Percentiles rank a stretch among this genome's conserved stretches.
Conservation (phyloP, 2,113 vertebrate genomes). For the Tautogolabrus adspersus region DNA sequence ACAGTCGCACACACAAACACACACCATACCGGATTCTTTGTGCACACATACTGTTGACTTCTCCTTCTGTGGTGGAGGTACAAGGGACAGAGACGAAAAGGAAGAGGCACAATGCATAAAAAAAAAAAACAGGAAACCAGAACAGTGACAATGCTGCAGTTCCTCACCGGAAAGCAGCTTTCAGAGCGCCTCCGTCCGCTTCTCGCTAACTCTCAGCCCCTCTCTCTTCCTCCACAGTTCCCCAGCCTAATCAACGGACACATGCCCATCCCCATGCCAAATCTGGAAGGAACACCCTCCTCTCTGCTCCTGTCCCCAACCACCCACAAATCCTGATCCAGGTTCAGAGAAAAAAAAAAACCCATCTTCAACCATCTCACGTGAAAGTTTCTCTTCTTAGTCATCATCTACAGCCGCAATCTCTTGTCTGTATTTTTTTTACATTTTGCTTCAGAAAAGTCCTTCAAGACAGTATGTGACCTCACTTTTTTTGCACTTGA, state of each 20-base stretch:
- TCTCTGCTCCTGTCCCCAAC: slow-evolving; percentile 90
- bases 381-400: slow-evolving; percentile 12
- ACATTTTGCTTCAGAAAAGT: slow-evolving; percentile 44
- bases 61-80: slow-evolving; percentile 46
- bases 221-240: slow-evolving; percentile 86
- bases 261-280: slow-evolving; percentile 91
- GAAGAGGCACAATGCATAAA: slow-evolving; percentile 66
- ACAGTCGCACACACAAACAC: slow-evolving; percentile 3
- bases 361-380: slow-evolving; percentile 30
- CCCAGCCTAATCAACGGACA: slow-evolving; percentile 94
- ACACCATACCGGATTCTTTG: slow-evolving; percentile 40
- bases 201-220: slow-evolving; percentile 67
- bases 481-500: slow-evolving; percentile 76
- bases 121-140: slow-evolving; percentile 75
- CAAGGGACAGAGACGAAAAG: slow-evolving; percentile 60
- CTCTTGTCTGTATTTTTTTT: slow-evolving; percentile 24
- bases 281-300: slow-evolving; percentile 92
- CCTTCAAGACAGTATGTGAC: slow-evolving; percentile 61
- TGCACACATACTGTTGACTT: slow-evolving; percentile 54
- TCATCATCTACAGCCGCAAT: slow-evolving; percentile 9
- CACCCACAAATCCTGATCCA: slow-evolving; percentile 92
- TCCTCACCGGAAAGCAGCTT: slow-evolving; percentile 80
- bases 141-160: slow-evolving; percentile 74
- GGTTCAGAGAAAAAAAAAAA: slow-evolving; percentile 29
- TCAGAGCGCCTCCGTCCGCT: slow-evolving; percentile 55